These are phyloP conservation scores for Oreochromis mossambicus DNA, from an alignment of 2,797 vertebrate genomes.

Conservation along the genomic window DNA sequence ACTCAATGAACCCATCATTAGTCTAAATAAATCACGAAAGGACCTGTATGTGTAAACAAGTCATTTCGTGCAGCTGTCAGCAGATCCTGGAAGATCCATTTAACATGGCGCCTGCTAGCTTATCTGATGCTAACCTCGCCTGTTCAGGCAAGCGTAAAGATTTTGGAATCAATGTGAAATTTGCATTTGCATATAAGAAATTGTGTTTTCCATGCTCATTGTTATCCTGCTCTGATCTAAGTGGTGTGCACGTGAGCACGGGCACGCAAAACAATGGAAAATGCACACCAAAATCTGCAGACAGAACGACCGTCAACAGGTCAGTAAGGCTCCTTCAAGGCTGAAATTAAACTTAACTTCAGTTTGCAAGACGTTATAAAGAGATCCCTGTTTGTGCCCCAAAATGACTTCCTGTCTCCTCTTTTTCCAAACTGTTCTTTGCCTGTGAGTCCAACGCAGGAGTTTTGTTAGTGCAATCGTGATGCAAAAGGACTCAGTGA, in stretches of 20 bases:
- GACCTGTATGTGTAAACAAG: background rate
- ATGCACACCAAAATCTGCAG: background rate
- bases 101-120: background rate
- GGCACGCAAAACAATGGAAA: background rate
- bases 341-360: background rate
- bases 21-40: background rate
- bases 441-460: background rate
- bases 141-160: background rate
- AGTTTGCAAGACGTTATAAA: background rate
- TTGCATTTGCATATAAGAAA: background rate
- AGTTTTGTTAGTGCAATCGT: background rate
- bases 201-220: background rate
- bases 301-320: conserved; percentile 8
- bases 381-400: background rate
- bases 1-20: conserved; percentile 8
- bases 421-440: background rate
- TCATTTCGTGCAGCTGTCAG: conserved; percentile 13
- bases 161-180: background rate
- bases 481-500: conserved; percentile 12
- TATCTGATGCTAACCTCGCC: background rate
- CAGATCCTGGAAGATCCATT: background rate
- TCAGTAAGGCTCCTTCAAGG: conserved; percentile 3
- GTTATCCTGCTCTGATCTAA: background rate
- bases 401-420: background rate
- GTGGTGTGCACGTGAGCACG: background rate